Evolutionary conservation across 2,797 vertebrate genomes (phyloP).

Genomic region (Acanthurus leucopareius): DNA sequence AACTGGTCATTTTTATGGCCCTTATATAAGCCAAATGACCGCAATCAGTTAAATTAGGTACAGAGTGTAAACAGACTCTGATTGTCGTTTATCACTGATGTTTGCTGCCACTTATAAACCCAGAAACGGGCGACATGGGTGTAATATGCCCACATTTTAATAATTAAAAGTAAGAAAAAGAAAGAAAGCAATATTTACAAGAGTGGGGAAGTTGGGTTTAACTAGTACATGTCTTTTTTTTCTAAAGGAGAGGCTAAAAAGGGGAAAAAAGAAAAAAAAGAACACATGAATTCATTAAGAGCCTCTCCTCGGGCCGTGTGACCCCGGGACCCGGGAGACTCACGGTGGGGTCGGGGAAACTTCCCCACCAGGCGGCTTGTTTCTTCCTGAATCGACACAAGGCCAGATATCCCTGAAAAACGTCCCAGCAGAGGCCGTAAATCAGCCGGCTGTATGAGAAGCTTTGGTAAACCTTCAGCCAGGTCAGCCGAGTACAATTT

Average conservation of each 20-base stretch:
- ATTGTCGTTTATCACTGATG: not conserved
- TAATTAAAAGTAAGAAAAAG: no score
- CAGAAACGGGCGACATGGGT: not conserved
- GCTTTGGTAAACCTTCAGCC: constrained; percentile 73
- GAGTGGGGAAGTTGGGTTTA: not conserved
- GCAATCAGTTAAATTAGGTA: constrained; percentile 1
- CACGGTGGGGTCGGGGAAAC: constrained; percentile 36
- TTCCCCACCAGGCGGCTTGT: constrained; percentile 31
- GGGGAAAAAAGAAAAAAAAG: not conserved
- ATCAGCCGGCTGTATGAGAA: constrained; percentile 76
- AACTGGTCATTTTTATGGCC: not conserved
- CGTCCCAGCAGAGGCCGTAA: constrained; percentile 64
- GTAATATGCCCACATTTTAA: constrained; percentile 27
- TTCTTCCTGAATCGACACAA: constrained; percentile 57
- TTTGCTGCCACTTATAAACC: not conserved
- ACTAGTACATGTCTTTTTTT: not conserved
- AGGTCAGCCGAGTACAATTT: constrained; percentile 71
- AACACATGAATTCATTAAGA: constrained; percentile 35
- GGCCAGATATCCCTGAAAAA: constrained; percentile 53
- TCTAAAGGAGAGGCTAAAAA: not conserved
- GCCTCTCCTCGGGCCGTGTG: constrained; percentile 33
- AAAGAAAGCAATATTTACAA: constrained; percentile 15
- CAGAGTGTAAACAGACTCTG: not conserved
- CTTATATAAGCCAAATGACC: constrained; percentile 7
- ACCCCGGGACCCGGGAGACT: constrained; percentile 50